Evolutionary conservation across 2,113 vertebrate species (phyloP), one percentile per base, ranked within the genome.

Genomic region (Lasiurus cinereus): DNA sequence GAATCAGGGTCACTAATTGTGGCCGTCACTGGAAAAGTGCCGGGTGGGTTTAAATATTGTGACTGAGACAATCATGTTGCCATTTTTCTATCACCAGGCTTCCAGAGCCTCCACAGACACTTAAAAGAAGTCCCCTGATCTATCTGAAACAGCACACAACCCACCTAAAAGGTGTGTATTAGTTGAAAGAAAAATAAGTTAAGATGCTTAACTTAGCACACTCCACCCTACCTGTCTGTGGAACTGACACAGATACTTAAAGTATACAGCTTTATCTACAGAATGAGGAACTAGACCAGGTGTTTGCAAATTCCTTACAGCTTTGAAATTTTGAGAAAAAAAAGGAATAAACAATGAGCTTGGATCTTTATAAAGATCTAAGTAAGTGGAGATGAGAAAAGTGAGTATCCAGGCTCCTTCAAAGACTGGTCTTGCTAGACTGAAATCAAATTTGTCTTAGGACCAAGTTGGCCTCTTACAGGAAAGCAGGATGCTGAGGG

Each of bases 111-210:
- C 14, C 46, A 19, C 11, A 0, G 36, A 31, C 33, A 27, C 73
- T 0, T 8, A 8, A 3, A 5, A 9, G 18, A 52, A 52, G 59
- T 12, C 10, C 24, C 5, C 0, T 2, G 19, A 59, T 5, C 3
- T 16, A 29, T 36, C 33, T 36, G 15, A n/a, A 59, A 3, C 27
- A 52, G 12, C 0, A 87, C 64, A 64, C 66, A 31, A 31, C 48
- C 13, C 5, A 21, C 22, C 33, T 39, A 8, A 1, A 3, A 22
- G 9, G 0, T 31, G 9, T 21, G 11, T 6, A 29, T 31, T 27
- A 16, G 29, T 8, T 21, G 54, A 74, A 15, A 4, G 21, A 72
- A 52, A 6, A 64, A 6, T 4, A 11, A 24, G 3, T 1, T 31
- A 8, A 31, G 70, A 24, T 11, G 2, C 31, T 18, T 39, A 39